Conservation (phyloP, 2,888 invertebrate species). For the Rhingia campestris region DNA sequence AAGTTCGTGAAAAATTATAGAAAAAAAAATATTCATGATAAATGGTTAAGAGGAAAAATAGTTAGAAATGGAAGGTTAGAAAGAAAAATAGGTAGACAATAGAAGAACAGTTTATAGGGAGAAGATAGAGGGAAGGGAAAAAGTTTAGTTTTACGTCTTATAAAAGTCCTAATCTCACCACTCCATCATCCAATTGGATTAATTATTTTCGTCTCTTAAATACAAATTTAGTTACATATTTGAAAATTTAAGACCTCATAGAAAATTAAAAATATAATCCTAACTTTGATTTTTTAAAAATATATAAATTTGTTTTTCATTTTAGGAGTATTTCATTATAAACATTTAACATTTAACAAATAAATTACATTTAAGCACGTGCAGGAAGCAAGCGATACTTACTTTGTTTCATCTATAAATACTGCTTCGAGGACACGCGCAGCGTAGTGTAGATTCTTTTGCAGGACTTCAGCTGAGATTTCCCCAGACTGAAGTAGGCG, state of each 20-base stretch:
- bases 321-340: slow-evolving; percentile 26
- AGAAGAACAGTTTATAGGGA: slow-evolving; percentile 36
- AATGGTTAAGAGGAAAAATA: not conserved
- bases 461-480: slow-evolving; percentile 93
- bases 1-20: not conserved
- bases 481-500: slow-evolving; percentile 94
- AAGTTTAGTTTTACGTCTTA: not conserved
- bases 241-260: slow-evolving; percentile 23
- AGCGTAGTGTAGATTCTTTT: slow-evolving; percentile 96
- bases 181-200: slow-evolving; percentile 58
- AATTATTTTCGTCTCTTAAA: slow-evolving; percentile 24
- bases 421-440: slow-evolving; percentile 96
- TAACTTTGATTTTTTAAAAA: slow-evolving; percentile 22
- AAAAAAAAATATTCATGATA: not conserved
- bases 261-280: slow-evolving; percentile 12
- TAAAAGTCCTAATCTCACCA: slow-evolving; percentile 68
- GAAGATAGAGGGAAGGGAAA: not conserved
- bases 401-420: slow-evolving; percentile 97
- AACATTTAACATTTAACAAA: slow-evolving; percentile 35
- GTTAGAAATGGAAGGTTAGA: not conserved
- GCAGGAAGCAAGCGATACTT: slow-evolving; percentile 83
- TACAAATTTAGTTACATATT: slow-evolving; percentile 36
- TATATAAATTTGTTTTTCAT: slow-evolving; percentile 1
- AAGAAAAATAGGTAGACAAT: slow-evolving; percentile 15
- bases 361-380: slow-evolving; percentile 29